phyloP scores from a whole-genome alignment of 1,140 invertebrate species.

The Mizuhopecten yessoensis region DNA sequence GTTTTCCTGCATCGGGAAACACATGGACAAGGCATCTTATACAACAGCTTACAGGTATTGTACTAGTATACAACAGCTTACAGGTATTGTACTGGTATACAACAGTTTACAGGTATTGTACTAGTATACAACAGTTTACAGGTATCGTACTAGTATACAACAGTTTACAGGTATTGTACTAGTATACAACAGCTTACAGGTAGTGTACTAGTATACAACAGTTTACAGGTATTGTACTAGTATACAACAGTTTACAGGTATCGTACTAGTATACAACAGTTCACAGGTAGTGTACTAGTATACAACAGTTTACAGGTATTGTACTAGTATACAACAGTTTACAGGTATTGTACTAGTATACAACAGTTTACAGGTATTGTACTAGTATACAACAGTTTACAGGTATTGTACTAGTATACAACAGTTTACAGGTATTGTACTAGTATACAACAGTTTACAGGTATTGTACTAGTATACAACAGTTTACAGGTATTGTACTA shows the following conservation, averaged over 20 bases:
- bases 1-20: constrained; percentile 76
- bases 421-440: no score
- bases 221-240: constrained; percentile 67
- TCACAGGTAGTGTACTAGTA: no score
- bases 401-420: no score
- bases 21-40: constrained; percentile 76
- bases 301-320: no score
- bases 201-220: constrained; percentile 14
- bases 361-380: no score
- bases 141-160: no score
- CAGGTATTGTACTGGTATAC: constrained; percentile 65
- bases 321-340: constrained; percentile 45
- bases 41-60: constrained; percentile 73
- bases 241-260: no score
- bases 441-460: no score
- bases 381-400: constrained; percentile 55
- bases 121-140: constrained; percentile 54
- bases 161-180: no score
- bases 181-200: no score
- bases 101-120: no score
- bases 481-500: constrained; percentile 69
- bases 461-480: not conserved
- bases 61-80: constrained; percentile 52
- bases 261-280: no score
- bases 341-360: constrained; percentile 66